These are phyloP conservation scores for Autographa pulchrina DNA, from an alignment of 2,888 invertebrate species.

Conservation along the genomic window DNA sequence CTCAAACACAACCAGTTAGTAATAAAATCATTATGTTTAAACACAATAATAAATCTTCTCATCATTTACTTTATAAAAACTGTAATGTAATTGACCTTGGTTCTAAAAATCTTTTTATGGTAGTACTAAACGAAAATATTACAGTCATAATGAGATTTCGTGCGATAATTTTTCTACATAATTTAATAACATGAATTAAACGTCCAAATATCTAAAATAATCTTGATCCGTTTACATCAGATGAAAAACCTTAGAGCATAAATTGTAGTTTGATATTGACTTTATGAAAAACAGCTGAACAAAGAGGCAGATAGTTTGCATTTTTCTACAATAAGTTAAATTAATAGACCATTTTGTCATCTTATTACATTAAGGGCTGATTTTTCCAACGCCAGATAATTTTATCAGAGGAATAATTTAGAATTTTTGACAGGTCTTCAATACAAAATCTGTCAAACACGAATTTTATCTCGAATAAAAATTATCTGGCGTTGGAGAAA, in stretches of 20 bases:
- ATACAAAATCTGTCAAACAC: too few species aligned
- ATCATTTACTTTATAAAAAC: conserved; percentile 32
- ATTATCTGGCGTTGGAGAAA: too few species aligned
- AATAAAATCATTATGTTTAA: conserved; percentile 15
- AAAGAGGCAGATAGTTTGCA: neutral
- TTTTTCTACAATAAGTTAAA: neutral
- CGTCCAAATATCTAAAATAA: neutral
- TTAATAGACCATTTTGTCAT: neutral
- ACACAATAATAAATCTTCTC: conserved; percentile 29
- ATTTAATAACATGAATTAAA: neutral
- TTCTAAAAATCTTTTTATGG: conserved; percentile 30
- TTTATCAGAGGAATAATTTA: too few species aligned
- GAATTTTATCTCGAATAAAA: too few species aligned
- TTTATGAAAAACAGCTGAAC: neutral
- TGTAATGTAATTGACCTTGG: conserved; percentile 30
- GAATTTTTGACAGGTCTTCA: too few species aligned
- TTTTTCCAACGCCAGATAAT: too few species aligned
- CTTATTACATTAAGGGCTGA: too few species aligned
- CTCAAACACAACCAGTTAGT: conserved; percentile 4
- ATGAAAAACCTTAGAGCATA: neutral
- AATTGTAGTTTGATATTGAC: neutral
- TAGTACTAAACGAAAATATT: conserved; percentile 22
- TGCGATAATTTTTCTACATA: neutral
- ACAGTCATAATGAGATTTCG: conserved; percentile 9
- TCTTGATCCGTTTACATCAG: neutral